phyloP scores from a whole-genome alignment of 92 coral and sea anemone genomes.

The Heliopora coerulea region DNA sequence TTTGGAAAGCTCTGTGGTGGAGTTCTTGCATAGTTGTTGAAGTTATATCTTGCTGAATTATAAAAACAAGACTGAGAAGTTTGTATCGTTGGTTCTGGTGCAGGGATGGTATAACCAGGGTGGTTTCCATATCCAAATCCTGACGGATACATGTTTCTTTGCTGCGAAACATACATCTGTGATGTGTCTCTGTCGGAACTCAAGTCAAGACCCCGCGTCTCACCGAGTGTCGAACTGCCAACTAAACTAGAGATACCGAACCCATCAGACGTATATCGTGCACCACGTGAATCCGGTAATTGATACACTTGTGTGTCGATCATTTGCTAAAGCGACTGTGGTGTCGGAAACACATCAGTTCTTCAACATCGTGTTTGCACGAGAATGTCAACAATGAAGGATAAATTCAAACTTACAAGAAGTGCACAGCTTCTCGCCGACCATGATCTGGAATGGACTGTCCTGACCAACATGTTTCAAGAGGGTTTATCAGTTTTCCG shows the following conservation, averaged over 20 bases:
- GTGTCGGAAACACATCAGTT: conserved; percentile 33
- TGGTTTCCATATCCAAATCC: conserved; percentile 36
- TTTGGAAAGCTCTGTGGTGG: conserved; percentile 41
- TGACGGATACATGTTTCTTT: conserved; percentile 36
- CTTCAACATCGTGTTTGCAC: conserved; percentile 27
- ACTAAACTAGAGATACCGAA: conserved; percentile 25
- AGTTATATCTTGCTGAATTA: conserved; percentile 33
- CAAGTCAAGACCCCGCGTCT: conserved; percentile 12
- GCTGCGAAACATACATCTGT: conserved; percentile 42
- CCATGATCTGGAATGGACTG: background rate
- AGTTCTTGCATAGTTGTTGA: conserved; percentile 46
- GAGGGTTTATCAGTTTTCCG: conserved; percentile 18
- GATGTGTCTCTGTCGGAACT: conserved; percentile 3
- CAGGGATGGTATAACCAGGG: conserved; percentile 5
- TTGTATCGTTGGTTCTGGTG: conserved; percentile 38
- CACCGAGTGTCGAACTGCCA: conserved; percentile 20
- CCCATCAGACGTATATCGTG: conserved; percentile 31
- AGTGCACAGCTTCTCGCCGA: background rate
- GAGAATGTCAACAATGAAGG: conserved; percentile 4
- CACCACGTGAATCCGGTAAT: conserved; percentile 50
- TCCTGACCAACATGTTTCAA: conserved; percentile 12
- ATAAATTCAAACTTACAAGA: background rate
- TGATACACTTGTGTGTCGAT: conserved; percentile 46
- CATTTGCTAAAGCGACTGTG: conserved; percentile 27
- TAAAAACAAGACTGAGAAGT: conserved; percentile 31